Percentiles rank a stretch among this genome's conserved stretches.
These are phyloP conservation scores for Pachymerium ferrugineum DNA, from an alignment of 2,888 invertebrate genomes.

Conservation along the genomic window DNA sequence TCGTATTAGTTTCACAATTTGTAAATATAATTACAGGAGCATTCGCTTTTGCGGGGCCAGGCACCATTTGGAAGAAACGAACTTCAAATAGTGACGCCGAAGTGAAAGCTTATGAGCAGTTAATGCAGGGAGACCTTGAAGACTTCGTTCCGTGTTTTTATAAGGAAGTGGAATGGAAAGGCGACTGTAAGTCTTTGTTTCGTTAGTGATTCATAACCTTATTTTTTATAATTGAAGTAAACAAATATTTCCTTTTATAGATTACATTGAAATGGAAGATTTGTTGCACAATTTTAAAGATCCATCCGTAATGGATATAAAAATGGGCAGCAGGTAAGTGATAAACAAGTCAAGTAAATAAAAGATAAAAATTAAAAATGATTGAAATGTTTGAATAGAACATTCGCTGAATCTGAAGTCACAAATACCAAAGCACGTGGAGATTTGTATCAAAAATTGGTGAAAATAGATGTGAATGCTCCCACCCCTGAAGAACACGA, in stretches of 20 bases:
- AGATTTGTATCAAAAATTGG: constrained; percentile 94
- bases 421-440: constrained; percentile 72
- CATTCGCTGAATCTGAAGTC: constrained; percentile 93
- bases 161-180: constrained; percentile 58
- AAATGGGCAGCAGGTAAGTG: constrained; percentile 77
- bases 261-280: constrained; percentile 92
- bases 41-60: constrained; percentile 85
- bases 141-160: constrained; percentile 77
- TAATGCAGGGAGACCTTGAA: constrained; percentile 67
- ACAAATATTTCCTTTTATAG: constrained; percentile 40
- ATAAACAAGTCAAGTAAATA: too few relatives aligned
- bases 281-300: constrained; percentile 82
- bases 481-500: constrained; percentile 79
- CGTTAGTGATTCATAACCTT: constrained; percentile 37
- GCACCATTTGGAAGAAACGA: constrained; percentile 88
- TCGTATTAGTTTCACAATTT: not conserved
- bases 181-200: constrained; percentile 52
- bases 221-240: not conserved
- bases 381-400: constrained; percentile 48
- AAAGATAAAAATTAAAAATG: not conserved
- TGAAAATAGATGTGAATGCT: constrained; percentile 77
- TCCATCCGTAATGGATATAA: constrained; percentile 94
- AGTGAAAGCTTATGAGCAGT: constrained; percentile 61
- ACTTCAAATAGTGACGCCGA: constrained; percentile 54
- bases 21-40: constrained; percentile 60